phyloP scores from a whole-genome alignment of 92 coral and sea anemone genomes.

The Porites divaricata region DNA sequence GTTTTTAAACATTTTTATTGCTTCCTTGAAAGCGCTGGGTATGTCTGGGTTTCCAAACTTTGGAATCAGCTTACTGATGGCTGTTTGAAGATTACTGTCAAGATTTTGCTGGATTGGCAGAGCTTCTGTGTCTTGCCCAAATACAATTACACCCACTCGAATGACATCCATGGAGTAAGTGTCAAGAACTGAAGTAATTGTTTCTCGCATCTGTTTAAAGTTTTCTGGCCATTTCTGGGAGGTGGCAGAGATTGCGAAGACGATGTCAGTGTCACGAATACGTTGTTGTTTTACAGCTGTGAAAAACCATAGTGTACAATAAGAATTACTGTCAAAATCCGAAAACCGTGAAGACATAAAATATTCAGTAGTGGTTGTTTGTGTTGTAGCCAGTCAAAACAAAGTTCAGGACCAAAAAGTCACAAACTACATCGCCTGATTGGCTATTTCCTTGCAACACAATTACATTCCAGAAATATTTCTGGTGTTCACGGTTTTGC shows the following conservation, averaged over 20 bases:
- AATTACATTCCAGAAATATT: too few relatives aligned
- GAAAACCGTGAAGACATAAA: too few relatives aligned
- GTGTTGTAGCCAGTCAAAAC: too few relatives aligned
- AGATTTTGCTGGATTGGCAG: constrained; percentile 57
- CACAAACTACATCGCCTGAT: too few relatives aligned
- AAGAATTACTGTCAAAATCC: too few relatives aligned
- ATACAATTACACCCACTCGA: constrained; percentile 73
- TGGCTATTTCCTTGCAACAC: too few relatives aligned
- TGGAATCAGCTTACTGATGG: constrained; percentile 36
- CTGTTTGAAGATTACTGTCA: constrained; percentile 49
- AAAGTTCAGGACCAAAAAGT: too few relatives aligned
- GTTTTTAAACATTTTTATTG: constrained; percentile 58
- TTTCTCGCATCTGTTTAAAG: constrained; percentile 55
- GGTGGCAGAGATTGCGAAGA: constrained; percentile 83
- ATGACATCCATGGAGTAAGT: constrained; percentile 79
- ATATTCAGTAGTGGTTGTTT: too few relatives aligned
- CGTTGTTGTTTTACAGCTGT: constrained; percentile 46
- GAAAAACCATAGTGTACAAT: neutral
- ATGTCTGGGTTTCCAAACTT: constrained; percentile 66
- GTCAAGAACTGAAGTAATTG: constrained; percentile 66
- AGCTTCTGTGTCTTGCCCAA: constrained; percentile 62
- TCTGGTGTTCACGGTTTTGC: too few relatives aligned
- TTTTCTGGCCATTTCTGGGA: constrained; percentile 59
- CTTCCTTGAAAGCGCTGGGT: constrained; percentile 64
- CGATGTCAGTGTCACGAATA: constrained; percentile 76